Evolutionary conservation across 2,888 invertebrate genomes (phyloP).

Genomic region (Stenurella melanura): DNA sequence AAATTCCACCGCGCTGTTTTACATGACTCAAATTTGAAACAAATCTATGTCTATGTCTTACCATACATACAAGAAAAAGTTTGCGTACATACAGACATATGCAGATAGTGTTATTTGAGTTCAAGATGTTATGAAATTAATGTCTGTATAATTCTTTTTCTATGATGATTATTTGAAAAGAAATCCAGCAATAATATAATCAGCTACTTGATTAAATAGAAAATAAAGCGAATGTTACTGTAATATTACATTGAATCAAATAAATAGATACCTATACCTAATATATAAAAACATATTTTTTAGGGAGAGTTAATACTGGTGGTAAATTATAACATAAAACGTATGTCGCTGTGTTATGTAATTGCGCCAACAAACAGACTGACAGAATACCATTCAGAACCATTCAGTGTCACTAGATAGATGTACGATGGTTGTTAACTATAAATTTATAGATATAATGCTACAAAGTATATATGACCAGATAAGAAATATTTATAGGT

Average conservation of each 20-base stretch:
- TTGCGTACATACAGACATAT: too few relatives aligned
- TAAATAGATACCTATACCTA: not conserved
- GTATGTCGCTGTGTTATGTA: not conserved
- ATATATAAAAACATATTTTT: not conserved
- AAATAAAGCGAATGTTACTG: not conserved
- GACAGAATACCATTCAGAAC: slow-evolving; percentile 17
- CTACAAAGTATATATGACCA: slow-evolving; percentile 5
- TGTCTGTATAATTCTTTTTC: too few relatives aligned
- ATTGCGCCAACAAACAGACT: not conserved
- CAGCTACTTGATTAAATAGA: too few relatives aligned
- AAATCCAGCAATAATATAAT: too few relatives aligned
- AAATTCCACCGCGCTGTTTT: too few relatives aligned
- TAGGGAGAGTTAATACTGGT: not conserved
- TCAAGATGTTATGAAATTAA: too few relatives aligned
- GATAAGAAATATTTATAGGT: not conserved
- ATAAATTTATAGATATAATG: slow-evolving; percentile 17
- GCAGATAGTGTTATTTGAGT: too few relatives aligned
- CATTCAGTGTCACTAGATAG: slow-evolving; percentile 14
- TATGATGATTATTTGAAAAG: too few relatives aligned
- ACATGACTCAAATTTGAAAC: too few relatives aligned
- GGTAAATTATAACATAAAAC: not conserved
- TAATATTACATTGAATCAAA: not conserved
- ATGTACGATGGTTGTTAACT: not conserved
- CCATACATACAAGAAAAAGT: too few relatives aligned
- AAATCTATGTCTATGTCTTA: too few relatives aligned